Evolutionary conservation across 2,113 vertebrate genomes (phyloP).

Genomic region (Ictidomys tridecemlineatus): DNA sequence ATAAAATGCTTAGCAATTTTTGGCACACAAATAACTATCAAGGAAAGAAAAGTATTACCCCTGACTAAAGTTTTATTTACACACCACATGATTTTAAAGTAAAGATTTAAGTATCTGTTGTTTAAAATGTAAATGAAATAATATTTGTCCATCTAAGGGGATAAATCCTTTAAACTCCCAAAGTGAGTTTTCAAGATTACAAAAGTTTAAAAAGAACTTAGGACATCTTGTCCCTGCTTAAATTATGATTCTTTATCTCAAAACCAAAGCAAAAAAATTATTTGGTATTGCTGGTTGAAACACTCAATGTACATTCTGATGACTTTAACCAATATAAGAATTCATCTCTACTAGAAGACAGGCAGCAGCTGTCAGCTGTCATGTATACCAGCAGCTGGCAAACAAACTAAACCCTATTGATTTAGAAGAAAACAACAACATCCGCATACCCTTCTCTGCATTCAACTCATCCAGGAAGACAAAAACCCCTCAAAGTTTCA

Average conservation of each 20-base stretch:
- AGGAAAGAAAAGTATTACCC: not conserved
- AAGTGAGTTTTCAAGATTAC: constrained; percentile 54
- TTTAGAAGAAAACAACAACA: constrained; percentile 68
- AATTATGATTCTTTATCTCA: constrained; percentile 70
- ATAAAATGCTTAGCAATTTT: constrained; percentile 41
- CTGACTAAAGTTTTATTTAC: constrained; percentile 52
- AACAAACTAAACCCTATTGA: constrained; percentile 63
- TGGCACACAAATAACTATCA: not conserved
- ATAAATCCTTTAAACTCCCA: constrained; percentile 34
- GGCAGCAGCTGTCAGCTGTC: constrained; percentile 80
- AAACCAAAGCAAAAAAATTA: constrained; percentile 62
- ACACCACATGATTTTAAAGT: not conserved
- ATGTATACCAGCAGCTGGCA: constrained; percentile 68
- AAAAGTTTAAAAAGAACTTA: constrained; percentile 67
- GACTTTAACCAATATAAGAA: constrained; percentile 77
- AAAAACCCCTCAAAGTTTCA: constrained; percentile 26
- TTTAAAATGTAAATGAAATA: constrained; percentile 56
- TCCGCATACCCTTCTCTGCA: not conserved
- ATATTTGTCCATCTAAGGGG: constrained; percentile 1
- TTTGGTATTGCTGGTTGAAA: constrained; percentile 62
- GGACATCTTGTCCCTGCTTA: constrained; percentile 59
- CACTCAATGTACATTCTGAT: constrained; percentile 71
- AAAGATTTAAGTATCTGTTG: constrained; percentile 18
- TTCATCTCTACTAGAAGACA: constrained; percentile 65
- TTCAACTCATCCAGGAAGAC: constrained; percentile 39